Evolutionary conservation across 2,113 vertebrate genomes (phyloP).

Genomic region (Archocentrus centrarchus): DNA sequence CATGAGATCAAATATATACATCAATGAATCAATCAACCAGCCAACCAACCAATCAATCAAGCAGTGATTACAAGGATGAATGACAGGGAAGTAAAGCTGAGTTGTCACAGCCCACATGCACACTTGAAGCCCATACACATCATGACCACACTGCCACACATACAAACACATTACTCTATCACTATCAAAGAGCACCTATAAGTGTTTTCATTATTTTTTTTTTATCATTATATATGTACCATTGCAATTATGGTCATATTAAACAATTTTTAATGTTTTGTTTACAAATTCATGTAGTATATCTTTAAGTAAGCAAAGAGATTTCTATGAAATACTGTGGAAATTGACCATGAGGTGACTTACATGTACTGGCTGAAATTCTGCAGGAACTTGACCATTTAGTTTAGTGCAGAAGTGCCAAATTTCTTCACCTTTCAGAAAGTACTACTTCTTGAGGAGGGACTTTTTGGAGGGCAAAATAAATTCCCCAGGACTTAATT

Average conservation of each 20-base stretch:
- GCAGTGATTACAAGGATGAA: constrained; percentile 45
- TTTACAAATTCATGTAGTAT: not conserved
- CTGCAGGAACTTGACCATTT: not conserved
- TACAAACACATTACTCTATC: not conserved
- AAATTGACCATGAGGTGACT: not conserved
- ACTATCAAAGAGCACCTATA: not conserved
- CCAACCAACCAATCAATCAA: not conserved
- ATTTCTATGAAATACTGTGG: not conserved
- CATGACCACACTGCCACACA: constrained; percentile 6
- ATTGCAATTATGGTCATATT: not conserved
- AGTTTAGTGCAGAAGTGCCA: not conserved
- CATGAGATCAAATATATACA: not conserved
- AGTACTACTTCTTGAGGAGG: not conserved
- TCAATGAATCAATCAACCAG: not conserved
- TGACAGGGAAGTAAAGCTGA: constrained; percentile 60
- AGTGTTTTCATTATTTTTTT: not conserved
- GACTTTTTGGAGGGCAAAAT: not conserved
- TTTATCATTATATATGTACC: not conserved
- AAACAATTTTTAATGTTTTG: not conserved
- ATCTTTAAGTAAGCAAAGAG: not conserved
- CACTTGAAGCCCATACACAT: constrained; percentile 49
- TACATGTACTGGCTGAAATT: too few species aligned
- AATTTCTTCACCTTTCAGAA: not conserved
- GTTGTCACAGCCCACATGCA: constrained; percentile 78
- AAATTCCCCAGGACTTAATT: not conserved